A percentile compares a stretch with the other conserved stretches of the same genome.
These are phyloP conservation scores for Serripes groenlandicus DNA, from an alignment of 2,888 invertebrate genomes.

Conservation along the genomic window DNA sequence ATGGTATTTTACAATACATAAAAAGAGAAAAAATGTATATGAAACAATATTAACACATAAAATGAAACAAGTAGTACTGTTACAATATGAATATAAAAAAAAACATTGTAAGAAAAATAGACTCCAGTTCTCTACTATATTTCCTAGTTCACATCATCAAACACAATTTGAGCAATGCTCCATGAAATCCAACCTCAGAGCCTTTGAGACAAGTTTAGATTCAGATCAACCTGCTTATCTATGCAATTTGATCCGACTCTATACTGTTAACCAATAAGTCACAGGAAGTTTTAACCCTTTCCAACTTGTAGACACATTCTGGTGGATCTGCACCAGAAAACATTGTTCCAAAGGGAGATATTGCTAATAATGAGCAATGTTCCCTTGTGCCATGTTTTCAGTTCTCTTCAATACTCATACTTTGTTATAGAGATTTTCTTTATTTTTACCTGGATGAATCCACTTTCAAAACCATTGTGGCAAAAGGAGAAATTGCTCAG, in stretches of 20 bases:
- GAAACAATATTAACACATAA: constrained; percentile 14
- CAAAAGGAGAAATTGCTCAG: neutral
- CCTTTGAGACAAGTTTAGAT: no score
- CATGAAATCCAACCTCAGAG: no score
- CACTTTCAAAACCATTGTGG: neutral
- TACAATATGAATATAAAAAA: constrained; percentile 1
- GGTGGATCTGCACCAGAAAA: neutral
- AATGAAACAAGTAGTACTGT: constrained; percentile 3
- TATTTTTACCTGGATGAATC: no score
- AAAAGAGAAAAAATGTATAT: constrained; percentile 11
- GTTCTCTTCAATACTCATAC: neutral
- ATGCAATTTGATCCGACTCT: no score
- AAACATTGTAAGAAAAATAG: neutral
- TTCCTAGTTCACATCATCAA: no score
- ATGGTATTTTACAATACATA: constrained; percentile 20
- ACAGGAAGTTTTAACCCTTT: no score
- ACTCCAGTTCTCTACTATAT: neutral
- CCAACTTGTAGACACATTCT: no score
- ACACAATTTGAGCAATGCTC: no score
- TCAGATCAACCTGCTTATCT: no score
- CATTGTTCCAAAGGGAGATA: neutral
- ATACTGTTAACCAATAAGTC: no score
- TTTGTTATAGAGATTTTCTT: no score
- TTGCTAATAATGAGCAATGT: neutral
- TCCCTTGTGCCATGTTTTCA: neutral